A percentile compares a stretch with the other conserved stretches of the same genome.
Evolutionary conservation across 2,888 invertebrate genomes (phyloP).

Genomic region (Agrilus cyanescens): DNA sequence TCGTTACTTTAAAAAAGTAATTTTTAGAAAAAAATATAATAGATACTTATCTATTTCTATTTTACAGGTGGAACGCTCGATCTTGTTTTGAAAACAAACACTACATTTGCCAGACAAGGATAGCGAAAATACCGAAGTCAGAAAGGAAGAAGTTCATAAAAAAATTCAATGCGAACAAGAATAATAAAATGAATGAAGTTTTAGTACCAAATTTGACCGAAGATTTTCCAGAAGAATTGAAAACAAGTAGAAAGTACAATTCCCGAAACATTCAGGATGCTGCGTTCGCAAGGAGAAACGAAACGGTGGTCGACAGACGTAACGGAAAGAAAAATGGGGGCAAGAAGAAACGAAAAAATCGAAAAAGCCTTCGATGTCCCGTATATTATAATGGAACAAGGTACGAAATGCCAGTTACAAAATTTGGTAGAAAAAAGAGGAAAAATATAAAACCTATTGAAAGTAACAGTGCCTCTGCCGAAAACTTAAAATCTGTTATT

Average conservation of each 20-base stretch:
- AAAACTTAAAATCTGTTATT: conserved; percentile 41
- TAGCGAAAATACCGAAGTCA: conserved; percentile 39
- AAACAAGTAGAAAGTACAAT: conserved; percentile 5
- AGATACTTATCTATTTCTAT: conserved; percentile 5
- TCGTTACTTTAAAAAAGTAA: too few species aligned
- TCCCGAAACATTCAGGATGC: conserved; percentile 10
- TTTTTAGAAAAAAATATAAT: too few species aligned
- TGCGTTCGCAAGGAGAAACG: conserved; percentile 19
- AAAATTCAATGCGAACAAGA: conserved; percentile 41
- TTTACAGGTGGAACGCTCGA: conserved; percentile 52
- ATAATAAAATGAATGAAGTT: conserved; percentile 41
- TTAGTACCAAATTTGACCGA: conserved; percentile 31
- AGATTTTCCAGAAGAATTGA: conserved; percentile 11
- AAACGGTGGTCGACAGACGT: conserved; percentile 12
- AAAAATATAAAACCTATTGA: conserved; percentile 38
- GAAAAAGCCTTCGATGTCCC: conserved; percentile 22
- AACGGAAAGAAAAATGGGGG: conserved; percentile 14
- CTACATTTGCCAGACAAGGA: conserved; percentile 59
- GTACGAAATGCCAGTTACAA: conserved; percentile 5
- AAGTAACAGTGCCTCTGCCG: conserved; percentile 23
- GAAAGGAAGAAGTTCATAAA: conserved; percentile 38
- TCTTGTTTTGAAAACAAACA: conserved; percentile 52
- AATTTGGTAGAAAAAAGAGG: conserved; percentile 35
- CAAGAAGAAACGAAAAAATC: conserved; percentile 35
- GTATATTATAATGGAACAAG: conserved; percentile 11